Percentiles rank a stretch among this genome's conserved stretches.
Conservation (phyloP, 2,113 vertebrate species). For the Dinomys branickii region DNA sequence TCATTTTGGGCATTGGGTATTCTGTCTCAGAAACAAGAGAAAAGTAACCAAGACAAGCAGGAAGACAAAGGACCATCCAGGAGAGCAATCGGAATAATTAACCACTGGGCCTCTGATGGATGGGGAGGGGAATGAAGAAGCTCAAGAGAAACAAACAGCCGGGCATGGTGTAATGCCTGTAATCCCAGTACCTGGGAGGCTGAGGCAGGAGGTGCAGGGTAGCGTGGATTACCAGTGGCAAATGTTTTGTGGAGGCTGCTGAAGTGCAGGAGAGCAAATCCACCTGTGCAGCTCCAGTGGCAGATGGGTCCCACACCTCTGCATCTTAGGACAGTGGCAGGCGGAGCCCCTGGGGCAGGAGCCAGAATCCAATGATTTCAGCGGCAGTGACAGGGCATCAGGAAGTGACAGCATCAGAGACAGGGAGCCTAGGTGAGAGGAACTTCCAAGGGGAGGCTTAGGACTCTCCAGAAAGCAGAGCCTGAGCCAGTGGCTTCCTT, state of each 20-base stretch:
- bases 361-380: not conserved
- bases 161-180: too few species aligned
- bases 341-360: not conserved
- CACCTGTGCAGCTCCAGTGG: too few species aligned
- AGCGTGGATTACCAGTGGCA: not conserved
- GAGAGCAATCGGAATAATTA: not conserved
- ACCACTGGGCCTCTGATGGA: not conserved
- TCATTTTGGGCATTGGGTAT: too few species aligned
- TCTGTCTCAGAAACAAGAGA: too few species aligned
- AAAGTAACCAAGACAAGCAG: too few species aligned
- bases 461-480: not conserved
- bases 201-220: too few species aligned
- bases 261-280: not conserved
- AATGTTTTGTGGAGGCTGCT: not conserved
- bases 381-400: too few species aligned
- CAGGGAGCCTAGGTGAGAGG: not conserved
- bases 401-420: not conserved
- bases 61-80: not conserved
- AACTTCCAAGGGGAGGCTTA: not conserved
- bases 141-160: not conserved
- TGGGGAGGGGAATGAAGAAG: not conserved
- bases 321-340: not conserved
- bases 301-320: too few species aligned
- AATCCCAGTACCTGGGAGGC: too few species aligned
- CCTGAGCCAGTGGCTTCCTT: not conserved